Evolutionary conservation across 2,797 vertebrate genomes (phyloP).

Genomic region (Scolopax rusticola): DNA sequence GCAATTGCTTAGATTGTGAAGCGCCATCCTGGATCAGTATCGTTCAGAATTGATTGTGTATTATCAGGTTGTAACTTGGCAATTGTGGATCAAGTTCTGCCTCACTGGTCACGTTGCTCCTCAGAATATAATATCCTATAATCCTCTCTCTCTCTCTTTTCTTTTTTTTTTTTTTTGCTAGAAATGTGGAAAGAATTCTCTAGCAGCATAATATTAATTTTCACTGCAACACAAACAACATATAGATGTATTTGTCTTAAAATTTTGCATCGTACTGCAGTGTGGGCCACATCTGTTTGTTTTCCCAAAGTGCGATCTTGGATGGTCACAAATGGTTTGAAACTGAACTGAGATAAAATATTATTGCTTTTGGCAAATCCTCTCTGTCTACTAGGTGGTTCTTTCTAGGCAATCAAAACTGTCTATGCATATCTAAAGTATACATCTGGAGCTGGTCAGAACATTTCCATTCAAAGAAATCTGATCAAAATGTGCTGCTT

Average conservation of each 20-base stretch:
- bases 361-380: slow-evolving; percentile 56
- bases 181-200: slow-evolving; percentile 24
- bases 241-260: neutral
- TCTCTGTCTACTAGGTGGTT: slow-evolving; percentile 6
- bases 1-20: slow-evolving; percentile 43
- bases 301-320: neutral
- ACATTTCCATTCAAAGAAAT: slow-evolving; percentile 1
- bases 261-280: neutral
- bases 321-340: slow-evolving; percentile 41
- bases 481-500: slow-evolving; percentile 9
- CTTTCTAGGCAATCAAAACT: slow-evolving; percentile 29
- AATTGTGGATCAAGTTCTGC: slow-evolving; percentile 55
- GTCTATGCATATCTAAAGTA: slow-evolving; percentile 37
- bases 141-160: neutral
- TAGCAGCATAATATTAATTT: slow-evolving; percentile 22
- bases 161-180: slow-evolving; percentile 23
- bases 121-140: slow-evolving; percentile 35
- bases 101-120: neutral
- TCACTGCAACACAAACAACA: neutral
- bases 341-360: slow-evolving; percentile 39
- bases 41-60: neutral
- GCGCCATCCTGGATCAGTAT: neutral
- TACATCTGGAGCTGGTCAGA: slow-evolving; percentile 30
- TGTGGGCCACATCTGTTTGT: slow-evolving; percentile 10
- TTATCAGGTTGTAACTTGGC: slow-evolving; percentile 40